These are phyloP conservation scores for Paradisaea rubra DNA, from an alignment of 2,113 vertebrate genomes.

Conservation along the genomic window DNA sequence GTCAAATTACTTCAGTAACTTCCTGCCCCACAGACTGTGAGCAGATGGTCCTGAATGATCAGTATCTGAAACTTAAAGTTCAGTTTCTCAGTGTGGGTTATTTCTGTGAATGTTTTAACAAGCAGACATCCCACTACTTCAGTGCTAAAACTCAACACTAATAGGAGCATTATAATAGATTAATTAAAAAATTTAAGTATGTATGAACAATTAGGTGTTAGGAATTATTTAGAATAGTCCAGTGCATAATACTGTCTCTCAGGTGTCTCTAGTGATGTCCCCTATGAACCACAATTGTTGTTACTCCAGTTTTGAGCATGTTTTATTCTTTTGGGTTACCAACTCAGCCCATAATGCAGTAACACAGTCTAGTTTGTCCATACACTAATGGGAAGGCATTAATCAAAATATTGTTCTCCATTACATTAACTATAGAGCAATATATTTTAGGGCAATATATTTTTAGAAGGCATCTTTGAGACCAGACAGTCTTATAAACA, in stretches of 20 bases:
- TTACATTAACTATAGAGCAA: constrained; percentile 9
- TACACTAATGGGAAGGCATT: constrained; percentile 20
- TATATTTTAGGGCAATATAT: not conserved
- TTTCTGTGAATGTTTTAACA: not conserved
- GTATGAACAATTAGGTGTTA: not conserved
- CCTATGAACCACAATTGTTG: not conserved
- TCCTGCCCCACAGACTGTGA: not conserved
- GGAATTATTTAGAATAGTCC: not conserved
- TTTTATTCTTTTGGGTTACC: not conserved
- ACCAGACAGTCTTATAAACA: constrained; percentile 55
- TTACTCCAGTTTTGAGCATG: not conserved
- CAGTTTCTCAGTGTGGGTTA: not conserved
- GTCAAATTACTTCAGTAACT: not conserved
- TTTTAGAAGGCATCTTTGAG: constrained; percentile 42
- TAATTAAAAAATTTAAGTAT: not conserved
- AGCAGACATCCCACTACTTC: not conserved
- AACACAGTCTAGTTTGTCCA: constrained; percentile 9
- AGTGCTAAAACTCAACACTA: not conserved
- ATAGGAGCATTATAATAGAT: not conserved
- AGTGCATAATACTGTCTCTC: not conserved
- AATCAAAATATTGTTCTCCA: not conserved
- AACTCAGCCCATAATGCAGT: not conserved
- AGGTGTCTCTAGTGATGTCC: not conserved
- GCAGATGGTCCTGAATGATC: not conserved
- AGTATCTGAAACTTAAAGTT: not conserved